Conservation (phyloP, 2,113 vertebrate species). For the Mustela nigripes region DNA sequence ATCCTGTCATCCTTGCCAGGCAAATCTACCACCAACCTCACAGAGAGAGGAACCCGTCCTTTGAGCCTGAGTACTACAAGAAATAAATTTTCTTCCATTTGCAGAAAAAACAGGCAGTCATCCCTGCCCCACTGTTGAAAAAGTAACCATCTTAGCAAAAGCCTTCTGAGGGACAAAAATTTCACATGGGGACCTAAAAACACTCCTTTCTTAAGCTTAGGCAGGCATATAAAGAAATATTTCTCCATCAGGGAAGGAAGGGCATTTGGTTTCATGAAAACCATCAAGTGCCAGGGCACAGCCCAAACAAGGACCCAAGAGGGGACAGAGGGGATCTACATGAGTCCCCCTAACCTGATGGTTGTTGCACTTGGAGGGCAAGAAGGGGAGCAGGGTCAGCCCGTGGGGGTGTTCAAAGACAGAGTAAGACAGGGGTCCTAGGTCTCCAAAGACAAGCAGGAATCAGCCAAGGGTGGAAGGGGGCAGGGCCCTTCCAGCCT, state of each 20-base stretch:
- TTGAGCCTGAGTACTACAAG: not conserved
- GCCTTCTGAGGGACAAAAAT: not conserved
- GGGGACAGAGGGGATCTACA: not conserved
- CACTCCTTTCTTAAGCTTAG: not conserved
- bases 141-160: not conserved
- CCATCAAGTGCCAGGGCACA: not conserved
- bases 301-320: not conserved
- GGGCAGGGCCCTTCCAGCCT: too few relatives aligned
- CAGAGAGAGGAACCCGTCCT: rapidly evolving
- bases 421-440: not conserved
- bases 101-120: not conserved
- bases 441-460: not conserved
- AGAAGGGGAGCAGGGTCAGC: too few relatives aligned
- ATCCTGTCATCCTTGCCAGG: not conserved
- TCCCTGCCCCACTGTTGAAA: not conserved
- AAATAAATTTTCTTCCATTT: not conserved
- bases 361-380: not conserved
- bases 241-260: not conserved
- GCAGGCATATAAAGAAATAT: not conserved
- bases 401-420: not conserved
- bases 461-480: not conserved
- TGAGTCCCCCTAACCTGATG: not conserved
- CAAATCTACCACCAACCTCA: not conserved
- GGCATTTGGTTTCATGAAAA: not conserved
- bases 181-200: not conserved